A percentile compares a stretch with the other conserved stretches of the same genome.
phyloP scores from a whole-genome alignment of 2,888 invertebrate genomes.

The Pristionchus japonicus region DNA sequence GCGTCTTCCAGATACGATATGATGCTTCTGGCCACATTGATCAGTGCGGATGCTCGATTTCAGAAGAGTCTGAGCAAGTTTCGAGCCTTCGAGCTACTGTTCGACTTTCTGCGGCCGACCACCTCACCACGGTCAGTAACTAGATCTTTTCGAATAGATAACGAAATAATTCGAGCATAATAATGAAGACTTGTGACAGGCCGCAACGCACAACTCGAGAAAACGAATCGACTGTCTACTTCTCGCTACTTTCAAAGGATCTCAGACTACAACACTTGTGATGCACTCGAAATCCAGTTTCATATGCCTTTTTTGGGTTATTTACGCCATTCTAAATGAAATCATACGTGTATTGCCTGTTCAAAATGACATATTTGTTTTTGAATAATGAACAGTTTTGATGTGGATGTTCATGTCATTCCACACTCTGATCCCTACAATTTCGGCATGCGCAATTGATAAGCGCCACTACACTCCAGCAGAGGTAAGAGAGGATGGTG shows the following conservation, averaged over 20 bases:
- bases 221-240: constrained; percentile 28
- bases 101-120: background rate
- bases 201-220: background rate
- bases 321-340: too few relatives aligned
- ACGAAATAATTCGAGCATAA: background rate
- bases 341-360: background rate
- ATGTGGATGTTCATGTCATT: too few relatives aligned
- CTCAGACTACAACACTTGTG: background rate
- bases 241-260: constrained; percentile 13
- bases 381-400: too few relatives aligned
- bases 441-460: background rate
- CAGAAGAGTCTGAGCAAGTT: constrained; percentile 3
- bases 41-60: background rate
- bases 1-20: constrained; percentile 20
- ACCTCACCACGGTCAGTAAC: background rate
- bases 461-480: background rate
- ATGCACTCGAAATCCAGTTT: background rate
- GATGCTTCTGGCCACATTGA: background rate
- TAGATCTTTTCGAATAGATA: too few relatives aligned
- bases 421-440: too few relatives aligned
- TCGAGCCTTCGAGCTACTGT: background rate
- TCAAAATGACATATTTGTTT: too few relatives aligned
- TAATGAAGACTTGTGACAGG: background rate
- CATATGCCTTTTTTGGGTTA: too few relatives aligned
- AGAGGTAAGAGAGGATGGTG: background rate